Evolutionary conservation across 1,140 invertebrate genomes (phyloP).

Genomic region (Plectrocnemia conspersa): DNA sequence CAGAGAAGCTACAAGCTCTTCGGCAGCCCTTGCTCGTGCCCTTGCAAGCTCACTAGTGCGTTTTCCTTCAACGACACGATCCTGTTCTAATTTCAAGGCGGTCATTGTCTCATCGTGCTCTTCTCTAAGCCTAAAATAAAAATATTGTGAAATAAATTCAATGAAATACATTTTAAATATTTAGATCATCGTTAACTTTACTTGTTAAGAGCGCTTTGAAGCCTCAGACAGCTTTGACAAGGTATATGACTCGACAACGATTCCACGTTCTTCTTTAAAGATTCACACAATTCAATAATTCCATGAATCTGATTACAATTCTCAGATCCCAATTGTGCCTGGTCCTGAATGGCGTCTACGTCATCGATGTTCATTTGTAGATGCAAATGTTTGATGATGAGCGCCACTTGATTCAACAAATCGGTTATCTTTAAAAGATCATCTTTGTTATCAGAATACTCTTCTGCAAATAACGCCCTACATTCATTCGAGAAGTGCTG

Average conservation of each 20-base stretch:
- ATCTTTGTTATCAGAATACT: conserved; percentile 52
- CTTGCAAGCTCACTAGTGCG: conserved; percentile 22
- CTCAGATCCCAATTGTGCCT: conserved; percentile 2
- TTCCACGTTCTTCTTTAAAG: conserved; percentile 45
- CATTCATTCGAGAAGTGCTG: conserved; percentile 57
- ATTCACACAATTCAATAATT: conserved; percentile 41
- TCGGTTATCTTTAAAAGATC: conserved; percentile 51
- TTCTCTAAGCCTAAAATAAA: conserved; percentile 25
- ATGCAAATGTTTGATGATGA: conserved; percentile 44
- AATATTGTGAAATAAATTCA: neutral
- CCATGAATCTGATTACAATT: conserved; percentile 27
- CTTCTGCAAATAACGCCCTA: conserved; percentile 51
- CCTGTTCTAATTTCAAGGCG: conserved; percentile 28
- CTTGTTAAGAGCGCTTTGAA: conserved; percentile 55
- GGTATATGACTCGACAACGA: conserved; percentile 45
- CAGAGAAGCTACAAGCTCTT: conserved; percentile 27
- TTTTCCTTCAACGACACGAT: conserved; percentile 19
- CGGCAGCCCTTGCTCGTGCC: conserved; percentile 29
- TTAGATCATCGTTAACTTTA: conserved; percentile 28
- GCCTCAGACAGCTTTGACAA: conserved; percentile 56
- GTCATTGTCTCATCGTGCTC: conserved; percentile 30
- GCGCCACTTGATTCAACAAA: conserved; percentile 47
- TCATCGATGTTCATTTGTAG: conserved; percentile 36
- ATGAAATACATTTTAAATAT: conserved; percentile 15
- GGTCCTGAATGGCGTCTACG: neutral